Evolutionary conservation across 1,140 invertebrate genomes (phyloP), one percentile per base, ranked within the genome.

Genomic region (Brachystomella parvula): DNA sequence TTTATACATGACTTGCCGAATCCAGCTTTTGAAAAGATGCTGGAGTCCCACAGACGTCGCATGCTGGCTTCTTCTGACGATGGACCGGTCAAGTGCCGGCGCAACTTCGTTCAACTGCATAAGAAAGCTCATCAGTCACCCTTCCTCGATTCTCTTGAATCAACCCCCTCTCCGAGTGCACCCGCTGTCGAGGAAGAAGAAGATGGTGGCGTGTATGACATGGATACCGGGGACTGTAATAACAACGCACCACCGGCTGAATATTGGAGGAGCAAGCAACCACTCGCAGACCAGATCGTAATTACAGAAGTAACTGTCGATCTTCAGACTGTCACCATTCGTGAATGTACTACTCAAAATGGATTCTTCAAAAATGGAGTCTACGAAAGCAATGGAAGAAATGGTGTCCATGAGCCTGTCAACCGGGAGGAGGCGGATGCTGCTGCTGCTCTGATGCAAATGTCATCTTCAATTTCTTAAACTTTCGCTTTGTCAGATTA

Each of bases 271-370:
- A 84, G 86, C 64, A 84, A 88, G 65, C 92, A 89, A 75, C 88
- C 87, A 0, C 82, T 94, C 39, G 89, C 91, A 12, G 90, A 94
- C 80, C 89, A 93, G 76, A 91, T 96, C 71, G 91, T 94, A 73
- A 95, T 96, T 71, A 96, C 94, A 0, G 94, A 96, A 78, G 92
- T 96, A 0, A 95, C 92, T 1, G 90, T 94, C 12, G 92, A 95
- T 80, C 78, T 90, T 19, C 87, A 91, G 77, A 96, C 93, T 2
- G 90, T 96, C 19, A 96, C 93, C 59, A 93, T 96, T 75, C 82
- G 92, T 70, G 94, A 96, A 79, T 95, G 93, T 77, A 91, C 92
- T 78, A 94, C 91, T 56, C 89, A 92, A 76, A 86, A 88, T 68
- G 92, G 92, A 28, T 96, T 96, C 80, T 96, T 96, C 81, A 85